Percentiles rank a stretch among this genome's conserved stretches.
These are phyloP conservation scores for Hippasteria phrygiana DNA, from an alignment of 53 echinoderm and acorn worm species.

Conservation along the genomic window DNA sequence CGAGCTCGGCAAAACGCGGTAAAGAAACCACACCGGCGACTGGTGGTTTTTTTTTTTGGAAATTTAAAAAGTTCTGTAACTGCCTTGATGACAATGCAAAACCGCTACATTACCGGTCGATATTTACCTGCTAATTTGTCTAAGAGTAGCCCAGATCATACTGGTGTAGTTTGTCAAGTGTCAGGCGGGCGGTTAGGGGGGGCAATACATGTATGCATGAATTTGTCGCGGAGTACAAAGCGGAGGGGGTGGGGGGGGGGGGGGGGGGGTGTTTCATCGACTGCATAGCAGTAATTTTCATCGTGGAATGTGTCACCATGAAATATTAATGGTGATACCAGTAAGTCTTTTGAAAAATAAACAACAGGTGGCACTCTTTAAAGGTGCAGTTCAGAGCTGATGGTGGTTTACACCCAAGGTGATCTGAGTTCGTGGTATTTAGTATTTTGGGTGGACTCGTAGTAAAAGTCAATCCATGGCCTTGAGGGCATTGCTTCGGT, in stretches of 20 bases:
- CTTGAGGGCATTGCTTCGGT: no score
- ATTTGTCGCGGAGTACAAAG: background rate
- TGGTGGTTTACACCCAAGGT: no score
- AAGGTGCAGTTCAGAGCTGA: constrained; percentile 4
- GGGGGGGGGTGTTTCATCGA: background rate
- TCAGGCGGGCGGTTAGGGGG: background rate
- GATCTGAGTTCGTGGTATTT: no score
- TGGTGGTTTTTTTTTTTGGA: background rate
- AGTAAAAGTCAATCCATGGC: no score
- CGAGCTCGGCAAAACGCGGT: no score
- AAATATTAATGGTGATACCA: constrained; percentile 56
- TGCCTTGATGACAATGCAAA: background rate
- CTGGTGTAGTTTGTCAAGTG: background rate
- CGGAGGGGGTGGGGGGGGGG: background rate
- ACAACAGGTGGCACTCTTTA: constrained; percentile 40
- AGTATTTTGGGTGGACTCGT: no score
- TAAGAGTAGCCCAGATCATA: background rate
- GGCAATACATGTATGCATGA: background rate
- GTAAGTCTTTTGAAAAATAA: constrained; percentile 40
- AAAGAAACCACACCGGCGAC: background rate
- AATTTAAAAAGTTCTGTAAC: background rate
- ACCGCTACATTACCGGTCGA: background rate
- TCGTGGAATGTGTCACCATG: constrained; percentile 52
- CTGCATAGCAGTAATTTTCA: constrained; percentile 21
- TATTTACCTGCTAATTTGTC: background rate